A percentile compares a stretch with the other conserved stretches of the same genome.
Evolutionary conservation across 2,888 invertebrate species (phyloP).

Genomic region (Stomorhina lunata): DNA sequence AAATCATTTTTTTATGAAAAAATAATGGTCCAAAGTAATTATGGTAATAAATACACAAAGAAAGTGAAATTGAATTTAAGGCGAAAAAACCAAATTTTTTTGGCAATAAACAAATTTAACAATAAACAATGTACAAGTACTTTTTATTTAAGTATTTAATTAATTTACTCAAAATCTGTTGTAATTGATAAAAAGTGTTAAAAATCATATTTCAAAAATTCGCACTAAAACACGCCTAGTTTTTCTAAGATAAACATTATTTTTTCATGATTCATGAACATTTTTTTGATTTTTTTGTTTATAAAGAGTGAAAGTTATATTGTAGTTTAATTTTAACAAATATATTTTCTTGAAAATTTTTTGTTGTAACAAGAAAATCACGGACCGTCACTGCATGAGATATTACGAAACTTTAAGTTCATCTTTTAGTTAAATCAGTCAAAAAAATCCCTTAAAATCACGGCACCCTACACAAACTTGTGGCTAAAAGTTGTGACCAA

Average conservation of each 20-base stretch:
- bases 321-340: neutral
- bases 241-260: neutral
- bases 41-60: conserved; percentile 23
- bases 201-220: neutral
- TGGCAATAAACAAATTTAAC: too few species aligned
- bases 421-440: too few species aligned
- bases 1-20: neutral
- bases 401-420: too few species aligned
- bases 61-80: conserved; percentile 49
- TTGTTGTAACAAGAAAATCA: neutral
- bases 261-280: conserved; percentile 19
- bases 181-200: neutral
- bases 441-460: too few species aligned
- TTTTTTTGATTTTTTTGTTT: neutral
- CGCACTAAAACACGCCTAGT: neutral
- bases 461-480: too few species aligned
- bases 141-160: too few species aligned
- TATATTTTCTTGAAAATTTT: neutral
- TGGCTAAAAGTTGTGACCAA: too few species aligned
- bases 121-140: too few species aligned
- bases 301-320: conserved; percentile 35
- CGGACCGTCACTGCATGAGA: neutral
- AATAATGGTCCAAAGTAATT: neutral
- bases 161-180: neutral
- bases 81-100: neutral